Percentiles rank a stretch among this genome's conserved stretches.
Evolutionary conservation across 2,888 invertebrate genomes (phyloP).

Genomic region (Sminthurinus aureus): DNA sequence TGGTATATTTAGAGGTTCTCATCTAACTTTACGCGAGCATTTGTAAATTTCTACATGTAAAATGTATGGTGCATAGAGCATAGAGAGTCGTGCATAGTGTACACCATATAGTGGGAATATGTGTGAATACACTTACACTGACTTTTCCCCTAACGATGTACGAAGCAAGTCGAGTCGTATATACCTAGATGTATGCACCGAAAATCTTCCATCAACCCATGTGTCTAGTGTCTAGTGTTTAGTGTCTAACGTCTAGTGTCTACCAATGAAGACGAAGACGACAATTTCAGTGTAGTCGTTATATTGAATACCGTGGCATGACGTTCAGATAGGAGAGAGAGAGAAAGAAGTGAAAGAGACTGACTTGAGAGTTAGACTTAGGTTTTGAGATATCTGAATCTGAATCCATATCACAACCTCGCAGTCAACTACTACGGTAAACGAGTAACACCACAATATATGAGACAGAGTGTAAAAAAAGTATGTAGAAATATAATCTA

Average conservation of each 20-base stretch:
- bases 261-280: constrained; percentile 1
- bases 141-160: background rate
- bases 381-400: background rate
- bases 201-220: too few species aligned
- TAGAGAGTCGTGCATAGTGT: too few species aligned
- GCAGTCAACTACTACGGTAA: background rate
- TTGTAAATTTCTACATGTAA: background rate
- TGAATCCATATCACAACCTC: background rate
- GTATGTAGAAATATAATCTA: too few species aligned
- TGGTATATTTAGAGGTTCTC: constrained; percentile 15
- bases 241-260: background rate
- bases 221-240: background rate
- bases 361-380: too few species aligned
- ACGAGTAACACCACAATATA: background rate
- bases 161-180: background rate
- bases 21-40: constrained; percentile 3
- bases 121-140: background rate
- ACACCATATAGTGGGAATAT: background rate
- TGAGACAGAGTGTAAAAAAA: too few species aligned
- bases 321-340: background rate
- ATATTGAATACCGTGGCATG: constrained; percentile 13
- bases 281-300: background rate
- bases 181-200: too few species aligned
- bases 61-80: too few species aligned
- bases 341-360: background rate